phyloP scores from a whole-genome alignment of 2,888 invertebrate genomes.

The Ectemnius cavifrons region DNA sequence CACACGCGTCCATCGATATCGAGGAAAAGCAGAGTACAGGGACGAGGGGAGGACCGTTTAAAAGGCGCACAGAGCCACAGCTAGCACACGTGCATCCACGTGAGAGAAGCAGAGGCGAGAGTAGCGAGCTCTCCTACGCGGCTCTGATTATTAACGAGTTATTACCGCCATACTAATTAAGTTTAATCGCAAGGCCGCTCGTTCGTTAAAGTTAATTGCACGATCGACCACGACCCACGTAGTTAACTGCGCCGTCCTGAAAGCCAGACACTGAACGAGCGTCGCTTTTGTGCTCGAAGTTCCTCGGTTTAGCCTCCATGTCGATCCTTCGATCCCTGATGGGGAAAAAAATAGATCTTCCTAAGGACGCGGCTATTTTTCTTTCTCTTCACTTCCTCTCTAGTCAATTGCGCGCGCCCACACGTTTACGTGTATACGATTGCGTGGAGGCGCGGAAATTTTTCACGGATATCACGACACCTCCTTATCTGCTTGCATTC shows the following conservation, averaged over 20 bases:
- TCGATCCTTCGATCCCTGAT: too few species aligned
- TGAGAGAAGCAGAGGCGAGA: conserved; percentile 20
- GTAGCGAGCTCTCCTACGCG: conserved; percentile 40
- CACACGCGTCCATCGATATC: not conserved
- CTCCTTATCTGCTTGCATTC: not conserved
- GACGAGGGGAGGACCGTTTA: too few species aligned
- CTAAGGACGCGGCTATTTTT: too few species aligned
- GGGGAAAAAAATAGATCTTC: too few species aligned
- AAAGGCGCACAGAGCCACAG: not conserved
- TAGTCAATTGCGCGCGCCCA: too few species aligned
- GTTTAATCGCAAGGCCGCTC: conserved; percentile 75
- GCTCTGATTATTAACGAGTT: conserved; percentile 74
- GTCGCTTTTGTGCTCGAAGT: conserved; percentile 45
- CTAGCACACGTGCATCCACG: conserved; percentile 32
- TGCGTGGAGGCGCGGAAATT: too few species aligned
- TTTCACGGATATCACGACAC: too few species aligned
- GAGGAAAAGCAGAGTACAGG: too few species aligned
- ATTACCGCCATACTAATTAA: conserved; percentile 75
- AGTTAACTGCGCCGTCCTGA: conserved; percentile 68
- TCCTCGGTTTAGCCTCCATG: too few species aligned
- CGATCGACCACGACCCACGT: conserved; percentile 71
- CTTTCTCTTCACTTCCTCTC: too few species aligned
- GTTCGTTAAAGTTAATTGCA: conserved; percentile 77
- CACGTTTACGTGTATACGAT: too few species aligned
- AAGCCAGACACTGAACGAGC: conserved; percentile 43